phyloP scores from a whole-genome alignment of 2,888 invertebrate genomes.

The Aspidiotus rigidus region DNA sequence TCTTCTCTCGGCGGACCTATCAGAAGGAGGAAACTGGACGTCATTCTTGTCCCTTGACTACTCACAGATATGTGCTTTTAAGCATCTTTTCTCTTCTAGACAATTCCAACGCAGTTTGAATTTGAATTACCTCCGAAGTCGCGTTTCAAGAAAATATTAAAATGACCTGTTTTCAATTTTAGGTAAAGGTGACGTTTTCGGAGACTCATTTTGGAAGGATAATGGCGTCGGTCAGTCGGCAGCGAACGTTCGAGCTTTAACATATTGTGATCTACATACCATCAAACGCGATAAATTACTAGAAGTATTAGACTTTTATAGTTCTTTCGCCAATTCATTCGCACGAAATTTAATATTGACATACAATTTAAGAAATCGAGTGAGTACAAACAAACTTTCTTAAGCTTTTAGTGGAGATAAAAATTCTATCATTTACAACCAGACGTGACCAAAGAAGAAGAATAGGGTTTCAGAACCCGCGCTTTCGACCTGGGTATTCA shows the following conservation, averaged over 20 bases:
- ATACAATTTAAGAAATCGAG: conserved; percentile 93
- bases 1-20: too few species aligned
- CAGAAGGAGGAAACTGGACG: too few species aligned
- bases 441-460: too few species aligned
- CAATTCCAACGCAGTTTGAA: too few species aligned
- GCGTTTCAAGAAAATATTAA: background rate
- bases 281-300: conserved; percentile 92
- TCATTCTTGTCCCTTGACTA: too few species aligned
- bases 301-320: conserved; percentile 96
- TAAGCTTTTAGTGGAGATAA: too few species aligned
- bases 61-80: too few species aligned
- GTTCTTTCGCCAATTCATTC: conserved; percentile 98
- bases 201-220: conserved; percentile 99
- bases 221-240: conserved; percentile 94
- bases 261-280: conserved; percentile 98
- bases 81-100: too few species aligned
- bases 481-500: too few species aligned
- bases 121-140: too few species aligned
- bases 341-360: conserved; percentile 95
- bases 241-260: conserved; percentile 96
- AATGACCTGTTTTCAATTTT: conserved; percentile 34
- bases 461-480: too few species aligned
- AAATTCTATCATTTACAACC: too few species aligned
- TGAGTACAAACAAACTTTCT: conserved; percentile 50
- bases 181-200: conserved; percentile 99